Evolutionary conservation across 2,797 vertebrate species (phyloP).

Genomic region (Sitta carolinensis): DNA sequence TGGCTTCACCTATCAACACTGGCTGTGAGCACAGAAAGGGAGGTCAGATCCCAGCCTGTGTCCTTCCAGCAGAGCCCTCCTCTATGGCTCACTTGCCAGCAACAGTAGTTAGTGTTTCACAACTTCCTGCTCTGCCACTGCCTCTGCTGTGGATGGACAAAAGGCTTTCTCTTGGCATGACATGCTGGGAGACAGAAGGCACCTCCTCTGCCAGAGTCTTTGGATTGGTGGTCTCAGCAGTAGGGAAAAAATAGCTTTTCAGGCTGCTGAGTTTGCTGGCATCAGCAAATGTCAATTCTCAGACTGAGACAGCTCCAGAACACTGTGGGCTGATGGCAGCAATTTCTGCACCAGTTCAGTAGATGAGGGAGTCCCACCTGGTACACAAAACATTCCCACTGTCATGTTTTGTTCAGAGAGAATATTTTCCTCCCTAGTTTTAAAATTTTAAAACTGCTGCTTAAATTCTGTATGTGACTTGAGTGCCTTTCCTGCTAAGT

Average conservation of each 20-base stretch:
- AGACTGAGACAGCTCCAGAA: neutral
- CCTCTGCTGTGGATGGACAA: neutral
- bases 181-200: slow-evolving; percentile 35
- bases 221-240: slow-evolving; percentile 38
- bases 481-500: neutral
- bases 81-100: slow-evolving; percentile 22
- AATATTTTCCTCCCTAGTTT: neutral
- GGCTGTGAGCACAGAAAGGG: neutral
- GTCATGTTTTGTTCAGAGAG: neutral
- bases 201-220: slow-evolving; percentile 31
- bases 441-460: neutral
- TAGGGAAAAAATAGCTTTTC: slow-evolving; percentile 9
- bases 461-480: accelerated
- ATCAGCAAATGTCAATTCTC: neutral
- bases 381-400: neutral
- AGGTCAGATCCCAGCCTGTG: slow-evolving; percentile 28
- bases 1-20: neutral
- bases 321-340: neutral
- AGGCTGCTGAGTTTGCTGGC: neutral
- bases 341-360: neutral
- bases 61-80: neutral
- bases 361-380: neutral
- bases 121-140: neutral
- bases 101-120: slow-evolving; percentile 14
- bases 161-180: slow-evolving; percentile 45